Base-by-base conservation (phyloP, 2,113 vertebrate genomes). In the Asarcornis scutulata region DNA sequence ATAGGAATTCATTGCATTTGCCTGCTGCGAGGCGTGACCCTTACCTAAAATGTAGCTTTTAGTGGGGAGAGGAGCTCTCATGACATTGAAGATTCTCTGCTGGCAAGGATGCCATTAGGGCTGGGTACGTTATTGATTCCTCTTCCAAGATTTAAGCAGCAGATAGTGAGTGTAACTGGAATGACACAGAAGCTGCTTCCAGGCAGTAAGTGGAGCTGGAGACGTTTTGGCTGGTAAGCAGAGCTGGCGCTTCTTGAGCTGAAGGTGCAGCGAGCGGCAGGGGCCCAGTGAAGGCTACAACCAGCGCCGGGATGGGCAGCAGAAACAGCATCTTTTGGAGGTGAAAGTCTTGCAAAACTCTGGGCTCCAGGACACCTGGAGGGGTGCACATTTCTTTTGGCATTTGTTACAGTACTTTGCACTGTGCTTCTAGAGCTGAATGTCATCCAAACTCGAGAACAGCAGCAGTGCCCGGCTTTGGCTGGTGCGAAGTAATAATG, bases 401-500 rank as follows among this genome's bases (percentile, higher is more conserved):
- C 13, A 14, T 18, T 29, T 31, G 25, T 72, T 7, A 23, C 3
- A 52, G 53, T 12, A 3, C 3, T 66, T 50, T 40, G 16, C 50
- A 3, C 46, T 50, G 31, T 13, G 53, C 74, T 12, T 3, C 8
- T 21, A 29, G 34, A 36, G 7, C 5, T 14, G 44, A 11, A 0
- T 6, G 34, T n/a, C 63, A 16, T 2, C 44, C 71, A 5, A 2
- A 2, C 29, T 4, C 1, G 63, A 2, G 32, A 52, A 7, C 52
- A 25, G 7, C 63, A 26, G 91, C 66, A 1, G 46, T 25, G 68
- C 31, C 38, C 25, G 1, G 59, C 72, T 38, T 22, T 4, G 46
- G 1, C 68, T 23, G 5, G 7, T 6, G n/a, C 50, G 1, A 10
- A 5, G 6, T 3, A 27, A 16, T 2, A 9, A 2, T 0, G 0